Percentiles rank a stretch among this genome's conserved stretches.
Evolutionary conservation across 2,113 vertebrate species (phyloP).

Genomic region (Apodemus speciosus): DNA sequence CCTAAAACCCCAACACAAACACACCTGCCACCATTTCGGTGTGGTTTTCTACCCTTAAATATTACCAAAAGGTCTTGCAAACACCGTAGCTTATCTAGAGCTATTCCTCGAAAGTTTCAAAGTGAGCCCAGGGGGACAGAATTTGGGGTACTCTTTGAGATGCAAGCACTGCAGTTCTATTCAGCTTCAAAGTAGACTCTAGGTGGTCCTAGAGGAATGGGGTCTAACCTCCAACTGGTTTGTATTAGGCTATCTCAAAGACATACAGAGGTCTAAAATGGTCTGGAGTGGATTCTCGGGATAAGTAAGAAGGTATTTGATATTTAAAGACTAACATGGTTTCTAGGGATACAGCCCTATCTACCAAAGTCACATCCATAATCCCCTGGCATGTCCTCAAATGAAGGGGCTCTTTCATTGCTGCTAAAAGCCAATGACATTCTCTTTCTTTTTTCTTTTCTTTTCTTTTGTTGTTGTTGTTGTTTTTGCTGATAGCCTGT

Average conservation of each 20-base stretch:
- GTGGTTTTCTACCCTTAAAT: not conserved
- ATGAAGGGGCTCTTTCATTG: not conserved
- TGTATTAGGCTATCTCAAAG: not conserved
- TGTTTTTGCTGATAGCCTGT: not conserved
- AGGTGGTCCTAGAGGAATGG: not conserved
- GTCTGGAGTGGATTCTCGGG: not conserved
- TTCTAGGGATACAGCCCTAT: not conserved
- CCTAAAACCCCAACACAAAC: not conserved
- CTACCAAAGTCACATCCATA: not conserved
- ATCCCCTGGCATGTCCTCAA: not conserved
- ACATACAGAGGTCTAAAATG: not conserved
- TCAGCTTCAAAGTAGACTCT: not conserved
- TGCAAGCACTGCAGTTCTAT: fast-evolving
- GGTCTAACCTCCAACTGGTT: not conserved
- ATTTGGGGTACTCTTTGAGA: not conserved
- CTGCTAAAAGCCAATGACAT: not conserved
- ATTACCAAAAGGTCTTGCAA: not conserved
- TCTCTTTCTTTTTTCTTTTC: not conserved
- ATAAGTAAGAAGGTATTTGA: not conserved
- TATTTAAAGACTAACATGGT: not conserved
- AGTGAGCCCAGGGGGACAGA: not conserved
- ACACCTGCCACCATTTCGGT: not conserved
- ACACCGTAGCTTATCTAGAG: not conserved
- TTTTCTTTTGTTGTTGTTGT: too few relatives aligned
- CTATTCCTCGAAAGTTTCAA: not conserved